Base-by-base conservation (phyloP, 1,140 invertebrate species). In the Subanguina moxae region DNA sequence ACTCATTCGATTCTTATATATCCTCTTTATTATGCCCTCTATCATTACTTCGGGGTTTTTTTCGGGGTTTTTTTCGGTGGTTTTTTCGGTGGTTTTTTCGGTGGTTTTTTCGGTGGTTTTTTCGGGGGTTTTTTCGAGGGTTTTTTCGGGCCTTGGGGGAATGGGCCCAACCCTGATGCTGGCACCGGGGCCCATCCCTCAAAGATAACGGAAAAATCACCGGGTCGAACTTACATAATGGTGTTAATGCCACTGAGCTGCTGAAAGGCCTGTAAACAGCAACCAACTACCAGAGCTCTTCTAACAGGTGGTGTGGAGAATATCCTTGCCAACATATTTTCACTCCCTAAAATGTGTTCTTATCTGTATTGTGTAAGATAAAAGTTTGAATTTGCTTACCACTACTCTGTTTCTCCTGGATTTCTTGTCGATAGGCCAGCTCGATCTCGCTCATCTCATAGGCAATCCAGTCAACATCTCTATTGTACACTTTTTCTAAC, bases 201-300 rank as follows among this genome's bases (percentile, higher is more conserved):
- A n/a, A n/a, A n/a, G n/a, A n/a, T n/a, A n/a, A n/a, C n/a, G n/a
- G n/a, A n/a, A n/a, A n/a, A n/a, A n/a, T n/a, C n/a, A n/a, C n/a
- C n/a, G n/a, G n/a, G n/a, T n/a, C n/a, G n/a, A n/a, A n/a, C n/a
- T n/a, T n/a, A 88, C 87, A 88, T 88, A 56, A 88, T 86, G 13
- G 87, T 88, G 73, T 88, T 89, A 72, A 88, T 88, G 48, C 88
- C 88, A 17, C 85, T 83, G 1, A 88, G 70, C 75, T 88, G 87
- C 76, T 88, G 87, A 56, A 88, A 84, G 38, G 85, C 81, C 71
- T 88, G 87, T 17, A 88, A 80, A 48, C 84, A 75, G 76, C 86
- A 87, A 1, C 88, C 88, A 7, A 89, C 80, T 21, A 87, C 30
- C 0, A 89, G 81, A 3, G 87, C 87, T 66, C 85, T 79, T 25